Evolutionary conservation across 2,888 invertebrate species (phyloP).

Genomic region (Lysandra coridon): DNA sequence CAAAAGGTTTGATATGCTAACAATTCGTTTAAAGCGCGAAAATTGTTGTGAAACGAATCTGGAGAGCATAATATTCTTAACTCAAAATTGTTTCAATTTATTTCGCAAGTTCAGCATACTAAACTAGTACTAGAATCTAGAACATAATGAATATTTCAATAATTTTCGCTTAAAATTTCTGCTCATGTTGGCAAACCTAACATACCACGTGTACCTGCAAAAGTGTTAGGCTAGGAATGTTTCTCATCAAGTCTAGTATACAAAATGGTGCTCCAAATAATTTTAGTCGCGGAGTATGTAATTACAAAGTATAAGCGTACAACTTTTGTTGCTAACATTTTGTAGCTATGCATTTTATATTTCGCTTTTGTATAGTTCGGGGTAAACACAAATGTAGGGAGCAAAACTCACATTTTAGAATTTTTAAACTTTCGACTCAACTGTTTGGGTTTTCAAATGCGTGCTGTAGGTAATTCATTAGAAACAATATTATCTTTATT

Average conservation of each 20-base stretch:
- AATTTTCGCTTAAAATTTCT: background rate
- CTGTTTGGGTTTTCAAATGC: too few relatives aligned
- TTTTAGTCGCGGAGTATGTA: slow-evolving; percentile 1
- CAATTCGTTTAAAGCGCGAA: too few relatives aligned
- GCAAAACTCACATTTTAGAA: too few relatives aligned
- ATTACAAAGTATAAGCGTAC: background rate
- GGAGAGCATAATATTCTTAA: background rate
- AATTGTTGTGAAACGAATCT: too few relatives aligned
- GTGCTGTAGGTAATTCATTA: too few relatives aligned
- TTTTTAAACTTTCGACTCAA: too few relatives aligned
- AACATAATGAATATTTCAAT: slow-evolving; percentile 4
- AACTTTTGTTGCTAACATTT: background rate
- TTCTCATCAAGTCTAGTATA: background rate
- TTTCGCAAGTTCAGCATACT: background rate
- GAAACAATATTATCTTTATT: too few relatives aligned
- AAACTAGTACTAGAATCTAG: background rate
- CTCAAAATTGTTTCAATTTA: background rate
- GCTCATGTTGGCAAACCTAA: background rate
- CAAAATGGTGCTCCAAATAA: slow-evolving; percentile 10
- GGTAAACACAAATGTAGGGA: background rate
- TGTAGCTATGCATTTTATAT: slow-evolving; percentile 2
- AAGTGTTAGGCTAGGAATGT: slow-evolving; percentile 9
- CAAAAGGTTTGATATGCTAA: too few relatives aligned
- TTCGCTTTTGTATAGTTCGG: background rate
- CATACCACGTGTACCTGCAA: background rate